A percentile compares a stretch with the other conserved stretches of the same genome.
phyloP scores from a whole-genome alignment of 2,113 vertebrate species.

The Nothocercus julius region DNA sequence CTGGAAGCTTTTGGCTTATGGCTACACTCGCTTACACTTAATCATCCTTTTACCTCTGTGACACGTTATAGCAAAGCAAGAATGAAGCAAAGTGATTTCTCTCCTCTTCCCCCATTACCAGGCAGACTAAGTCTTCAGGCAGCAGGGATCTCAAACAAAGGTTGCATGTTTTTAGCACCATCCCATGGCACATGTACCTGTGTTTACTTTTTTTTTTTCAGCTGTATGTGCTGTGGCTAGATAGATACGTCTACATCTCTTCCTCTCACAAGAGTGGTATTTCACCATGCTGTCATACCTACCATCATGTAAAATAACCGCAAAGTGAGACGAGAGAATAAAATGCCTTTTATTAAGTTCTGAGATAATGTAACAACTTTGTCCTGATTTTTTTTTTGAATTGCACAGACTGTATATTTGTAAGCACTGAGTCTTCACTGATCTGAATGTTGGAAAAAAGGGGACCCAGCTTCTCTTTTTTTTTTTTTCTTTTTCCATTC shows the following conservation, averaged over 20 bases:
- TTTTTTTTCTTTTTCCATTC: too few relatives aligned
- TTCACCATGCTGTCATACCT: neutral
- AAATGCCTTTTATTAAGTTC: neutral
- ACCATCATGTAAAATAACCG: neutral
- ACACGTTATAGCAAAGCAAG: neutral
- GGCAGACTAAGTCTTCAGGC: neutral
- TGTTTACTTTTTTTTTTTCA: neutral
- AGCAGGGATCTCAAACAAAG: neutral
- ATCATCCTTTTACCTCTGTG: neutral
- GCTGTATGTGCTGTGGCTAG: neutral
- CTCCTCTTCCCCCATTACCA: neutral
- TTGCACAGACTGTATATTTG: neutral
- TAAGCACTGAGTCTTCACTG: neutral
- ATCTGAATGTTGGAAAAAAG: neutral
- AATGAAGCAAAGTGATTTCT: neutral
- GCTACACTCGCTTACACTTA: neutral
- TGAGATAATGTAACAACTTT: neutral
- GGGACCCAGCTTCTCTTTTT: neutral
- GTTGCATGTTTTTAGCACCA: neutral
- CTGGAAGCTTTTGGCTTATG: slow-evolving; percentile 2
- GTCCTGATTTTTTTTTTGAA: neutral
- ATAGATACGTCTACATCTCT: neutral
- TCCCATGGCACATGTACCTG: neutral
- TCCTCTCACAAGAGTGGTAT: neutral
- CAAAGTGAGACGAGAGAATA: neutral